A percentile compares a stretch with the other conserved stretches of the same genome.
phyloP scores from a whole-genome alignment of 2,797 vertebrate genomes.

The Eurystomus glaucurus region DNA sequence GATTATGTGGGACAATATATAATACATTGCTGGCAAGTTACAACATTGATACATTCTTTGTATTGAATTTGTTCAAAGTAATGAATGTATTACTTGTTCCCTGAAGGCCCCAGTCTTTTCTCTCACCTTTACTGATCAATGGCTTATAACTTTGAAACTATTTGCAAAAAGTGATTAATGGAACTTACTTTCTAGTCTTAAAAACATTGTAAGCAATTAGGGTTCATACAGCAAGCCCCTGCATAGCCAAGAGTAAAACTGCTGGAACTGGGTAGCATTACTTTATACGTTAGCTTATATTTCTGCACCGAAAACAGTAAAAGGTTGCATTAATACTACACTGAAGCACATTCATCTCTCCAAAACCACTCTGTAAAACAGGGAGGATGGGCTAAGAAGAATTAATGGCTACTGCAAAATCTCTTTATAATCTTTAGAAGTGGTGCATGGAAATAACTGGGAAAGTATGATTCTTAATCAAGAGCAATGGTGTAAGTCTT shows the following conservation, averaged over 20 bases:
- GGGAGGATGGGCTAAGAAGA: background rate
- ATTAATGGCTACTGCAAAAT: slow-evolving; percentile 5
- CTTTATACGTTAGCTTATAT: background rate
- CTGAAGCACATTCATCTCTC: background rate
- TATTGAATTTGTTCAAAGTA: slow-evolving; percentile 50
- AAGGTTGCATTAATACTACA: background rate
- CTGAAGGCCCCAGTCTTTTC: background rate
- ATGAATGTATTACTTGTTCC: slow-evolving; percentile 34
- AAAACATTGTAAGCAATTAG: background rate
- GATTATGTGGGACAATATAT: slow-evolving; percentile 1
- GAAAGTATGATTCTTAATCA: background rate
- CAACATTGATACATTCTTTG: slow-evolving; percentile 51
- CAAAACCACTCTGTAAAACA: background rate
- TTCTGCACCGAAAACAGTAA: slow-evolving; percentile 24
- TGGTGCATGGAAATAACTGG: background rate
- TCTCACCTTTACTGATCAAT: slow-evolving; percentile 41
- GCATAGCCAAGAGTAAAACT: background rate
- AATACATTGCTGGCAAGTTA: slow-evolving; percentile 5
- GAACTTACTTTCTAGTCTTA: slow-evolving; percentile 12
- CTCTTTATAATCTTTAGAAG: background rate
- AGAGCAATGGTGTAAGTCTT: background rate
- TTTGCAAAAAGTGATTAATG: slow-evolving; percentile 45
- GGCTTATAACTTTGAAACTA: slow-evolving; percentile 34
- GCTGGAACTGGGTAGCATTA: background rate
- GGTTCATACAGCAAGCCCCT: background rate